A percentile compares a stretch with the other conserved stretches of the same genome.
Conservation (phyloP, 2,113 vertebrate genomes). For the Panurus biarmicus region DNA sequence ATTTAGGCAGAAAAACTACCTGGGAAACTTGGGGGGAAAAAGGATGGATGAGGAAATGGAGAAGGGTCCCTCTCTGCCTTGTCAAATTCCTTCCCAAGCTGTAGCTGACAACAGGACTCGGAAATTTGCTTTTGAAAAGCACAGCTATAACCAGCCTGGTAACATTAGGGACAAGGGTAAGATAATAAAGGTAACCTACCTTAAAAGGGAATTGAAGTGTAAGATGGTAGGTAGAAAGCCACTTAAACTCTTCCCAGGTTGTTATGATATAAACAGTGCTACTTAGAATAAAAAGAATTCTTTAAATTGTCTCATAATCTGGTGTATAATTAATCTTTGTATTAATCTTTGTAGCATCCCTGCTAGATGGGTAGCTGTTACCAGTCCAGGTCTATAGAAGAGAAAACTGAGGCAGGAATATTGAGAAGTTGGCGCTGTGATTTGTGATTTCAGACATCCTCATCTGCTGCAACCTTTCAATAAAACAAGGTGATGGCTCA, state of each 20-base stretch:
- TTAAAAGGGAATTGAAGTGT: not conserved
- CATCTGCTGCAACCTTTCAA: not conserved
- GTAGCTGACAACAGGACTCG: rapidly evolving
- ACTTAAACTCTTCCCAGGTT: not conserved
- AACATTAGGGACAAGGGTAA: not conserved
- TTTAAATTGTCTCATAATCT: not conserved
- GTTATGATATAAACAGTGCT: not conserved
- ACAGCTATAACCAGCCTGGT: not conserved
- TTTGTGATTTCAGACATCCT: not conserved
- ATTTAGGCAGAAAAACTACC: not conserved
- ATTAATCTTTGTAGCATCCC: not conserved
- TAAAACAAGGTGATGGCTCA: not conserved
- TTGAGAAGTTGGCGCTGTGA: not conserved
- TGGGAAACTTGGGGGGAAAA: not conserved
- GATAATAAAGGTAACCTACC: not conserved
- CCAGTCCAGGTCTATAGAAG: not conserved
- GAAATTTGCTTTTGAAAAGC: not conserved
- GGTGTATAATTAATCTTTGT: not conserved
- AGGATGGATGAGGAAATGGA: not conserved
- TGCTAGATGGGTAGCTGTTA: not conserved
- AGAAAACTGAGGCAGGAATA: not conserved
- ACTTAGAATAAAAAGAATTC: not conserved
- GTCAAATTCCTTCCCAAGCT: not conserved
- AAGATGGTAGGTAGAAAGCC: not conserved
- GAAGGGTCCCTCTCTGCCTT: not conserved